Conservation (phyloP, 2,113 vertebrate species). For the Periophthalmodon schlosseri region DNA sequence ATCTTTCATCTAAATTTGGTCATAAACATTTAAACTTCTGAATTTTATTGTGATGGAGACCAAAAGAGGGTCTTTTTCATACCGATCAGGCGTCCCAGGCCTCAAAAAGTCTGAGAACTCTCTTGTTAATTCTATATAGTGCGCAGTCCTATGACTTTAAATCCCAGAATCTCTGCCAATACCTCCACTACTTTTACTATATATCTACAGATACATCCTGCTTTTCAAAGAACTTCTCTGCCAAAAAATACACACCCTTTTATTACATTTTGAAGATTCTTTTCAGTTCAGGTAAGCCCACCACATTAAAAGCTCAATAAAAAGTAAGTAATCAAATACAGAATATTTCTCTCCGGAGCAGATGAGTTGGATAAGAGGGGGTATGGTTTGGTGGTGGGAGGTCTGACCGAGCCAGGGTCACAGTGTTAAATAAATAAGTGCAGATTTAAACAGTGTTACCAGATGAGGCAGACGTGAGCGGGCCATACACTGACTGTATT, state of each 20-base stretch:
- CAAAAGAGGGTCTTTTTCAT: too few relatives aligned
- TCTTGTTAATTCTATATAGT: too few relatives aligned
- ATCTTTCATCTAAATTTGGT: too few relatives aligned
- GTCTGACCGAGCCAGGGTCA: conserved; percentile 32
- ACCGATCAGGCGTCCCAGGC: too few relatives aligned
- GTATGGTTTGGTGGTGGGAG: conserved; percentile 50
- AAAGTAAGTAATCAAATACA: not conserved
- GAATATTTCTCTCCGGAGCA: not conserved
- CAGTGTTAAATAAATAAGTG: conserved; percentile 51
- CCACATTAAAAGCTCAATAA: not conserved
- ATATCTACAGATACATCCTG: not conserved
- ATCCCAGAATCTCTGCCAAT: too few relatives aligned
- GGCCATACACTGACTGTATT: conserved; percentile 39
- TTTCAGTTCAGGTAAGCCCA: not conserved
- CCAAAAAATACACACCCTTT: not conserved
- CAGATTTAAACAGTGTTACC: conserved; percentile 18
- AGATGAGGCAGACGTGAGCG: conserved; percentile 11
- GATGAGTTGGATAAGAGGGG: conserved; percentile 26
- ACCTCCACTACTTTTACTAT: not conserved
- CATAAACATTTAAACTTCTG: too few relatives aligned
- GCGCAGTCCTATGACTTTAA: too few relatives aligned
- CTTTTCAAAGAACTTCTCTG: not conserved
- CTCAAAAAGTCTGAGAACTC: too few relatives aligned
- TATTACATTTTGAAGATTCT: not conserved
- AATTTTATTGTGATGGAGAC: too few relatives aligned